Conservation (phyloP, 2,888 invertebrate species). For the Alsophila aescularia region DNA sequence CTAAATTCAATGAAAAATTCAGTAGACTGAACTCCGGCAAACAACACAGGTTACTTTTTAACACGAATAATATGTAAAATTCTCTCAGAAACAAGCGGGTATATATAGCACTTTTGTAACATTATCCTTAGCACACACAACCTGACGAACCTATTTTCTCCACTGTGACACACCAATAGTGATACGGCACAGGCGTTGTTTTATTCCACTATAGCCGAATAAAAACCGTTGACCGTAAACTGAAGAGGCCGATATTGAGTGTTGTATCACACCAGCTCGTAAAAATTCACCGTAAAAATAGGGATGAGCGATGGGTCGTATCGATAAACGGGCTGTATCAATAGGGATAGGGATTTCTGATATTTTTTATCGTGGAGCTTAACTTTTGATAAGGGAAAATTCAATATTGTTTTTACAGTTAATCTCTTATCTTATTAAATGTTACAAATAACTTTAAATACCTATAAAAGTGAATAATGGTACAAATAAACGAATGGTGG, state of each 20-base stretch:
- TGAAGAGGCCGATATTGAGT: conserved; percentile 74
- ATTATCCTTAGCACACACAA: not conserved
- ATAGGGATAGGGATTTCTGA: not conserved
- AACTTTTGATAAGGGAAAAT: not conserved
- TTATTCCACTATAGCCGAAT: conserved; percentile 58
- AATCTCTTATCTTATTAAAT: too few species aligned
- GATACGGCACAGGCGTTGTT: conserved; percentile 40
- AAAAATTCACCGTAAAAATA: conserved; percentile 36
- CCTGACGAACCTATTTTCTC: not conserved
- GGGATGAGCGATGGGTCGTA: conserved; percentile 24
- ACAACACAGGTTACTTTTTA: too few species aligned
- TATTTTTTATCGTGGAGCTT: not conserved
- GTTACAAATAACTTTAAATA: too few species aligned
- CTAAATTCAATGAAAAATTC: too few species aligned
- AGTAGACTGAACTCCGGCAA: not conserved
- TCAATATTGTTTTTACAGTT: too few species aligned
- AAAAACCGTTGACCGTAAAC: conserved; percentile 75
- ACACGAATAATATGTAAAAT: too few species aligned
- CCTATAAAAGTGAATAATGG: too few species aligned
- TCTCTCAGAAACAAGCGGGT: too few species aligned
- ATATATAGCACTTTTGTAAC: too few species aligned
- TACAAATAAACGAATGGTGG: too few species aligned
- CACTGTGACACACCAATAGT: conserved; percentile 12
- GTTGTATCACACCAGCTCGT: conserved; percentile 51
- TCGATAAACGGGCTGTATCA: conserved; percentile 20